phyloP scores from a whole-genome alignment of 2,888 invertebrate species.

The Dendrolimus pini region DNA sequence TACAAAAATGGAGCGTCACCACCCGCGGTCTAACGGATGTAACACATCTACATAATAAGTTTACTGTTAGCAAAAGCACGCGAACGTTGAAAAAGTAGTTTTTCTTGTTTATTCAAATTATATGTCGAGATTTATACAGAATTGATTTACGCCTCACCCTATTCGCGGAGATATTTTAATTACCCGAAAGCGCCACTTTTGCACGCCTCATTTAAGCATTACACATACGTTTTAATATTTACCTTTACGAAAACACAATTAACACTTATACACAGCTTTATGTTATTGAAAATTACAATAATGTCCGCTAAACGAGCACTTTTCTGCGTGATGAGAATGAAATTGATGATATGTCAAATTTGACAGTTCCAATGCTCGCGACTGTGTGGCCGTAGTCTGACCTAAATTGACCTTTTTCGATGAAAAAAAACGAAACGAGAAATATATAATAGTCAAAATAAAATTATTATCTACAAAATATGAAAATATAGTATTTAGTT shows the following conservation, averaged over 20 bases:
- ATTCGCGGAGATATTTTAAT: neutral
- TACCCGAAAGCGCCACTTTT: too few relatives aligned
- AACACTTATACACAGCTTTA: too few relatives aligned
- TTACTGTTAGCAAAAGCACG: conserved; percentile 44
- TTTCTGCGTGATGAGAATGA: neutral
- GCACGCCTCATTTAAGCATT: too few relatives aligned
- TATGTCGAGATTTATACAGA: conserved; percentile 25
- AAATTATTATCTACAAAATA: too few relatives aligned
- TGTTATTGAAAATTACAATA: too few relatives aligned
- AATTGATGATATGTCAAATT: neutral
- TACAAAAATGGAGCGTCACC: conserved; percentile 17
- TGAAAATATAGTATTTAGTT: too few relatives aligned
- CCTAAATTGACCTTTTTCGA: too few relatives aligned
- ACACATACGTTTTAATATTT: neutral
- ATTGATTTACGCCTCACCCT: conserved; percentile 17
- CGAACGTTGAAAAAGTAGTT: conserved; percentile 35
- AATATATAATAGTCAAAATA: too few relatives aligned
- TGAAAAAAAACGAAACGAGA: too few relatives aligned
- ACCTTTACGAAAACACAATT: neutral
- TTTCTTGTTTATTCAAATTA: conserved; percentile 44
- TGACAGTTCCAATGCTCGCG: neutral
- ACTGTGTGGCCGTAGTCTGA: neutral
- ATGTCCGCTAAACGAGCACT: neutral
- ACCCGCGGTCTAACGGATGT: conserved; percentile 54
- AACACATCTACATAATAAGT: conserved; percentile 32